A percentile compares a stretch with the other conserved stretches of the same genome.
Evolutionary conservation across 2,888 invertebrate genomes (phyloP).

Genomic region (Strigamia crassipes): DNA sequence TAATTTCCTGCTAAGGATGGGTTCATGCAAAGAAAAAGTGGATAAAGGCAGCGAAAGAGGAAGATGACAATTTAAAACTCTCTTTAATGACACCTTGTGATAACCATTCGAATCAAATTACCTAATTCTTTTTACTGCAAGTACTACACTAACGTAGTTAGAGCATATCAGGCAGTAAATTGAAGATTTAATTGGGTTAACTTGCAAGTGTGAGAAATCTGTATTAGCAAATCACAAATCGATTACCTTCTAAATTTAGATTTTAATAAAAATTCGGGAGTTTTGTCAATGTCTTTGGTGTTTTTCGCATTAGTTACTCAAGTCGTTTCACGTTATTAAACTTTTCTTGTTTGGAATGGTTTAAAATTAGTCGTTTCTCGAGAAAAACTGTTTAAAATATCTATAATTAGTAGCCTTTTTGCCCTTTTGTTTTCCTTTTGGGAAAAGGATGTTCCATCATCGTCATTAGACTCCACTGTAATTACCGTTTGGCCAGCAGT

Average conservation of each 20-base stretch:
- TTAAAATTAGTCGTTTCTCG: not conserved
- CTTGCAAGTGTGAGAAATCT: too few species aligned
- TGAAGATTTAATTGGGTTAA: too few species aligned
- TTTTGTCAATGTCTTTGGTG: too few species aligned
- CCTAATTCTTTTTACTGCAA: not conserved
- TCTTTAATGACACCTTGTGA: conserved; percentile 28
- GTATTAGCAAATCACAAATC: too few species aligned
- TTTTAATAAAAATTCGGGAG: too few species aligned
- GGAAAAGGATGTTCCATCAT: conserved; percentile 16
- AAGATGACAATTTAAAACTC: conserved; percentile 28
- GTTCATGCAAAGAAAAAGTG: conserved; percentile 7
- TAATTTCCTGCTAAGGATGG: conserved; percentile 26
- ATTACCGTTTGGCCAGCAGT: conserved; percentile 34
- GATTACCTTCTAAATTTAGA: too few species aligned
- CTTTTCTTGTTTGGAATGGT: not conserved
- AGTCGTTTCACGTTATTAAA: not conserved
- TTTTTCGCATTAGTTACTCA: too few species aligned
- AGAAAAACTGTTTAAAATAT: not conserved
- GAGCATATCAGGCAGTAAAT: not conserved
- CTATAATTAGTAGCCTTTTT: conserved; percentile 15
- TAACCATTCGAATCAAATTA: conserved; percentile 13
- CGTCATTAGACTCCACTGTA: conserved; percentile 20
- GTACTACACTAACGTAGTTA: not conserved
- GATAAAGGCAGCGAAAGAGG: not conserved
- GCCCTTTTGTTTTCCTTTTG: not conserved